phyloP scores from a whole-genome alignment of 2,797 vertebrate species.

The Petrocephalus sullivani region DNA sequence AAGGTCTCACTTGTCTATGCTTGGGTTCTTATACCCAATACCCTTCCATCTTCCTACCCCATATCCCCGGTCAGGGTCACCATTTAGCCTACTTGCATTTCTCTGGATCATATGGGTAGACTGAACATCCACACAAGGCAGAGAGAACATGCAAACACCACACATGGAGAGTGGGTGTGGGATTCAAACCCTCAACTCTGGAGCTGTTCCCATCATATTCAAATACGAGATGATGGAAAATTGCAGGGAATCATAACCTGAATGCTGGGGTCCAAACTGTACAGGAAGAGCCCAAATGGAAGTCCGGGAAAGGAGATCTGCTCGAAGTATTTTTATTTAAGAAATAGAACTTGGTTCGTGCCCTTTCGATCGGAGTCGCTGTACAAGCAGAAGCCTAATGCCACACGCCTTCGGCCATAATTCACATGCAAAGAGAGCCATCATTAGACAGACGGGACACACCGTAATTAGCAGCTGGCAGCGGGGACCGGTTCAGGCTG shows the following conservation, averaged over 20 bases:
- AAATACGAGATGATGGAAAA: neutral
- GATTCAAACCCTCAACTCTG: neutral
- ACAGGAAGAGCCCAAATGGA: neutral
- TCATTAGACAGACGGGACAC: slow-evolving; percentile 76
- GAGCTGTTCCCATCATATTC: neutral
- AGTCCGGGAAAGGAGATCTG: neutral
- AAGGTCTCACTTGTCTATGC: neutral
- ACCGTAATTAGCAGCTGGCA: slow-evolving; percentile 82
- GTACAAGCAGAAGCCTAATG: slow-evolving; percentile 44
- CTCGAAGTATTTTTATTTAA: neutral
- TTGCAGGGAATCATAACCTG: neutral
- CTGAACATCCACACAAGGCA: neutral
- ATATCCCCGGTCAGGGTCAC: neutral
- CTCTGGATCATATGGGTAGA: neutral
- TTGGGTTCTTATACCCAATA: neutral
- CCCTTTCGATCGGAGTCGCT: slow-evolving; percentile 36
- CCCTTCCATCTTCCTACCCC: neutral
- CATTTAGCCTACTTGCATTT: neutral
- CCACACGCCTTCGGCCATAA: slow-evolving; percentile 73
- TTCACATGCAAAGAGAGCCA: slow-evolving; percentile 70
- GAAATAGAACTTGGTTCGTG: neutral
- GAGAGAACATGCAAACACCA: neutral
- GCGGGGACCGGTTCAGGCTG: slow-evolving; percentile 76
- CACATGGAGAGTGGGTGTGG: neutral
- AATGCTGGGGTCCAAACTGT: neutral